Conservation (phyloP, 2,888 invertebrate genomes). For the Amphiduros pacificus region DNA sequence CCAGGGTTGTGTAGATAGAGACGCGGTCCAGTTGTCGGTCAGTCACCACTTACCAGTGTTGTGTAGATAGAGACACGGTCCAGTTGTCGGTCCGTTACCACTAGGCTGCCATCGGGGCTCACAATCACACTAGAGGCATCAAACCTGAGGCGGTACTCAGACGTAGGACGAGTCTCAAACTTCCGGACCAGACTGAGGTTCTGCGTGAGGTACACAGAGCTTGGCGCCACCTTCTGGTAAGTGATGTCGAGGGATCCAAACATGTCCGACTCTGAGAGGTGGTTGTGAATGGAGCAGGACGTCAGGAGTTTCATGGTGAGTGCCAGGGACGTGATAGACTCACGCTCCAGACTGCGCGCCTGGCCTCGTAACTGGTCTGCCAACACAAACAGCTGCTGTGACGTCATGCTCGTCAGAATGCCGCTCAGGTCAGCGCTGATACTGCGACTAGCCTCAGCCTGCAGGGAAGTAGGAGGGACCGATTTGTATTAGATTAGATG, state of each 20-base stretch:
- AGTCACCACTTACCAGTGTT: conserved; percentile 12
- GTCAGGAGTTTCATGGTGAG: conserved; percentile 8
- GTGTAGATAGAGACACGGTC: conserved; percentile 13
- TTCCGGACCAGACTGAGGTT: conserved; percentile 4
- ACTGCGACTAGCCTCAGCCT: no score
- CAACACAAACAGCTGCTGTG: background rate
- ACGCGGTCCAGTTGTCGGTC: conserved; percentile 24
- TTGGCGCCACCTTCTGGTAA: conserved; percentile 6
- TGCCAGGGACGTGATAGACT: background rate
- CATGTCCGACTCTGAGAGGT: background rate
- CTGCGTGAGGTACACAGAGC: conserved; percentile 13
- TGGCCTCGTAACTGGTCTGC: background rate
- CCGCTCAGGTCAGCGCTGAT: background rate
- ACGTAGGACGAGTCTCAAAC: conserved; percentile 9
- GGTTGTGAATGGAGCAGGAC: background rate
- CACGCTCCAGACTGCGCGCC: background rate
- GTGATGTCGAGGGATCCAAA: conserved; percentile 3
- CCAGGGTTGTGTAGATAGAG: conserved; percentile 1
- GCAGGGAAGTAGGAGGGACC: no score
- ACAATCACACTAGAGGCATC: conserved; percentile 14
- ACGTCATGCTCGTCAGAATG: background rate
- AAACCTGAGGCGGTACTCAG: conserved; percentile 4
- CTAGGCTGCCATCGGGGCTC: background rate
- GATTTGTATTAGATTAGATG: no score
- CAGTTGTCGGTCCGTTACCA: conserved; percentile 21